Evolutionary conservation across 64 coral and sea anemone genomes (phyloP), one percentile per base, ranked within the genome.

Genomic region (Dendronephthya gigantea): DNA sequence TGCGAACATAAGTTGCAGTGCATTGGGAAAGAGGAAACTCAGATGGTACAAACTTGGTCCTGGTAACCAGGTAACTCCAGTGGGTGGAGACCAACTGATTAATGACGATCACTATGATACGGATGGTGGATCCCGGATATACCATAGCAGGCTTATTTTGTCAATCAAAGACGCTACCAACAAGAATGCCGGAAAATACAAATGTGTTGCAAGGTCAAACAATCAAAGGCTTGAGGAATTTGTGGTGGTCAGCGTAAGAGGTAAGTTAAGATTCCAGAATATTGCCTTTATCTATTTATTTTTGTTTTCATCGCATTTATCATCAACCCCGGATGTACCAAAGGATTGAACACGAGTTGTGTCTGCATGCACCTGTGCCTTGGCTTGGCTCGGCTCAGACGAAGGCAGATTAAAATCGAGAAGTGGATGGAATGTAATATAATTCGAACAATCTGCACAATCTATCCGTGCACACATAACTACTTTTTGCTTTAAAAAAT

Each of bases 181-280:
- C 9, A 9, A 2, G 36, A 15, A 79, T 79, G 36, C 32, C 10
- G 72, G 72, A 16, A 79, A 19, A 79, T 79, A 79, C 36, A 35
- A 79, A 79, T 79, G 72, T 79, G 72, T 79, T 34, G 72, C 72
- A 19, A 79, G 72, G 16, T 79, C 72, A 36, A 39, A 79, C 14
- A 79, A 79, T 17, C 36, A 34, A 29, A 39, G 37, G 37, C 19
- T 79, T 39, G 25, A 29, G 36, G 72, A 39, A 34, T 79, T 16
- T 15, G 30, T 79, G 3, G 72, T 39, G 19, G 72, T 79, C 72
- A 79, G 72, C 36, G 31, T 79, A 29, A 79, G 31, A 79, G 72
- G 72, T 79, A 39, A 79, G 22, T 79, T 79, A 35, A n/a, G n/a
- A n/a, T n/a, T n/a, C n/a, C n/a, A n/a, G n/a, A n/a, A n/a, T n/a